Evolutionary conservation across 2,113 vertebrate species (phyloP).

Genomic region (Marmota monax): DNA sequence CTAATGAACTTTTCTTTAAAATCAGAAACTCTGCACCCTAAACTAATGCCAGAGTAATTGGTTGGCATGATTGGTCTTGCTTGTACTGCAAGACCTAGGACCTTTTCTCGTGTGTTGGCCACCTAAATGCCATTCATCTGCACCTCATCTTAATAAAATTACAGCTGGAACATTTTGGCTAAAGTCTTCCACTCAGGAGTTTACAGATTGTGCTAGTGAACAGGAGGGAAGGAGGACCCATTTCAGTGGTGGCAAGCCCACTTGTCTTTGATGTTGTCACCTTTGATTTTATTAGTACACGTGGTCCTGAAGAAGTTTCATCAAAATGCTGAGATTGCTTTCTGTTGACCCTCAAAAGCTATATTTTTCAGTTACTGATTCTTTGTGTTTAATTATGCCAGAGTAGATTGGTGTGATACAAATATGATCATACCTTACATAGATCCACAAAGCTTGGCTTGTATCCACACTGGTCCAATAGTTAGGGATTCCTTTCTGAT

Average conservation of each 20-base stretch:
- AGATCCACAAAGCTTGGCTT: background rate
- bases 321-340: background rate
- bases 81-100: background rate
- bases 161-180: background rate
- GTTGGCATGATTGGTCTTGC: background rate
- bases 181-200: background rate
- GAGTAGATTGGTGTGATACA: background rate
- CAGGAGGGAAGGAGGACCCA: background rate
- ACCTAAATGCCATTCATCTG: background rate
- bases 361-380: background rate
- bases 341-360: background rate
- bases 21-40: background rate
- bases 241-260: fast-evolving
- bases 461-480: background rate
- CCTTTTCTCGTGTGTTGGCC: background rate
- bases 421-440: background rate
- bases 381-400: background rate
- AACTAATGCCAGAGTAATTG: background rate
- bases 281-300: background rate
- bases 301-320: background rate
- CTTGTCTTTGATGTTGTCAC: background rate
- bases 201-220: background rate
- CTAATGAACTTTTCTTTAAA: conserved; percentile 32
- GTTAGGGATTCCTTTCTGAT: background rate
- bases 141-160: background rate